Base-by-base conservation (phyloP, 23 tunicate species). In the Ascidia mentula region DNA sequence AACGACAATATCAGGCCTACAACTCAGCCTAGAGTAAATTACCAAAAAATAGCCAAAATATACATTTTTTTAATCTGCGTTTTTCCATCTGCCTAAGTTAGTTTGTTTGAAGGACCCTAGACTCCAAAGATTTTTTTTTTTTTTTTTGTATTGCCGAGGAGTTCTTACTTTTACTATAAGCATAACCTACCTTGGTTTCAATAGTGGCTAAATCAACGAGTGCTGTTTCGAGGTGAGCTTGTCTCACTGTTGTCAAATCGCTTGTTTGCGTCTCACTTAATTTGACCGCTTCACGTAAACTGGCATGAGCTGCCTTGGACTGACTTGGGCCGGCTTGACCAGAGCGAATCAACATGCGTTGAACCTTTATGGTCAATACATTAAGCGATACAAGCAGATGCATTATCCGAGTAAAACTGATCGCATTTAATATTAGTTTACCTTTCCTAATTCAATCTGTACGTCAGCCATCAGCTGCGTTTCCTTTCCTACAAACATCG, bases 391-490 rank as follows among this genome's bases (percentile, higher is more conserved):
- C 53, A 42, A 42, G 53, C 53, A 42, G 12, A 15, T 42, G 15
- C 15, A 9, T 42, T 9, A 9, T 9, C 53, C 12, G 12, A 42
- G 15, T 9, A 42, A 42, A 42, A 15, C 15, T 9, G 15, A 42
- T 12, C 53, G 15, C 53, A 42, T 42, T 12, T 42, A 42, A 42
- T 3, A 6, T 76, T 70, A 53, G 0, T 24, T 79, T 36, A 91
- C 97, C 77, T 86, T 91, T 36, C 86, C 97, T 3, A 85, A 72
- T 40, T 80, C 84, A 59, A 85, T 72, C 38, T 91, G 83, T 30
- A 91, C 77, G 72, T 91, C 97, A 22, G 90, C 97, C 71, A 69
- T 69, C 53, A 91, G 78, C 34, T 83, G 80, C 22, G 90, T 72
- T 18, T 88, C 89, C 60, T 75, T 60, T 31, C 28, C 85, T 13